These are phyloP conservation scores for Coregonus sp. DNA, from an alignment of 2,797 vertebrate species.

Conservation along the genomic window DNA sequence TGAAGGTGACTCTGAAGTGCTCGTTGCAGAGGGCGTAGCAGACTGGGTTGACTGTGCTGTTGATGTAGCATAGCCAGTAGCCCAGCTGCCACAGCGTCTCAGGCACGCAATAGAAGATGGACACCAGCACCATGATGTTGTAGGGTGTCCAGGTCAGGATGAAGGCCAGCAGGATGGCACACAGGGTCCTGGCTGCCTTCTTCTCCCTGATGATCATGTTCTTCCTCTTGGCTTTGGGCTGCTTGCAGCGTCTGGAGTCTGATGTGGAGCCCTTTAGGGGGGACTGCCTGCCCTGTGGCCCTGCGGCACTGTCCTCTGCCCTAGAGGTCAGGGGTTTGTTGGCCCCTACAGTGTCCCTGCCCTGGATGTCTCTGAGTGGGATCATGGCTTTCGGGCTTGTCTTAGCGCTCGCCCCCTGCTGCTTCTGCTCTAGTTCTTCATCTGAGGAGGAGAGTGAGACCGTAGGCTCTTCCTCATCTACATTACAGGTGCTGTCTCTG, in stretches of 20 bases:
- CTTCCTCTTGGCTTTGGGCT: slow-evolving; percentile 63
- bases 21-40: slow-evolving; percentile 83
- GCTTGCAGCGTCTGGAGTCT: slow-evolving; percentile 44
- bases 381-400: slow-evolving; percentile 45
- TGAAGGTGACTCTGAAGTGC: slow-evolving; percentile 79
- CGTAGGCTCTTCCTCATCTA: slow-evolving; percentile 65
- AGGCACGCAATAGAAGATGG: slow-evolving; percentile 78
- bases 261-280: slow-evolving; percentile 23
- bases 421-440: slow-evolving; percentile 65
- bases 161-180: slow-evolving; percentile 80
- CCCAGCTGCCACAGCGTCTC: slow-evolving; percentile 78
- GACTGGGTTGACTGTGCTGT: slow-evolving; percentile 83
- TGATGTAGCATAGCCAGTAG: slow-evolving; percentile 84
- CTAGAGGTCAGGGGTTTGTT: slow-evolving; percentile 6
- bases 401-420: slow-evolving; percentile 34
- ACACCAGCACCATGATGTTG: slow-evolving; percentile 84
- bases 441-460: slow-evolving; percentile 70
- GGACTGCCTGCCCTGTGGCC: slow-evolving; percentile 7
- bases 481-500: slow-evolving; percentile 68
- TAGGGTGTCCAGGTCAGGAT: slow-evolving; percentile 83
- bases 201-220: slow-evolving; percentile 79
- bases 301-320: slow-evolving; percentile 1
- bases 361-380: background rate
- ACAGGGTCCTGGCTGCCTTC: slow-evolving; percentile 79
- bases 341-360: background rate